Evolutionary conservation across 2,113 vertebrate genomes (phyloP), one percentile per base, ranked within the genome.

Genomic region (Xiphias gladius): DNA sequence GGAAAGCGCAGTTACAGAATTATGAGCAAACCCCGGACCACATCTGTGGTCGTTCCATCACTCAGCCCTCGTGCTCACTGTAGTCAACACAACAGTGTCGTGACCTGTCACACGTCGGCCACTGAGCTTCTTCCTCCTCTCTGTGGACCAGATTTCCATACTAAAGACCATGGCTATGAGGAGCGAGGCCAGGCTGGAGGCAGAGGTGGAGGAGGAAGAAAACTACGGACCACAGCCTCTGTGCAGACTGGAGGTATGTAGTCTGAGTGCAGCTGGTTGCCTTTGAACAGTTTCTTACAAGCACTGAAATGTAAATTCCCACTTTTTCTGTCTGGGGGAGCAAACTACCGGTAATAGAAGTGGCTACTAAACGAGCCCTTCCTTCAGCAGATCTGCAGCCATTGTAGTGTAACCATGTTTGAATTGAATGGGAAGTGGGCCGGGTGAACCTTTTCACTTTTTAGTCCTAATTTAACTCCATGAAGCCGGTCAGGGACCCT

Each of bases 211-310:
- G 76, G 98, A 98, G 48, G 98, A 99, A 12, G 98, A 99, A 78
- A 97, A 84, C 91, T 97, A 96, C 81, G 98, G 98, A 0, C 98
- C 98, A 0, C 98, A 99, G 86, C 97, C 96, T 16, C 85, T 99
- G 52, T 92, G 93, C 54, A 94, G 97, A 76, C 72, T 99, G 54
- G 98, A 99, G 96, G 98, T 99, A 65, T 8, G 58, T 71, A 16
- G 48, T 55, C 20, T 14, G 6, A 6, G 7, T 39, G 16, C 17
- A 30, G 2, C 14, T 22, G 37, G 20, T 61, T 37, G 10, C 30
- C 20, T 1, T 19, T 22, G 8, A 7, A 17, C 54, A 55, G 9
- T 24, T 55, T n/a, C 52, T 55, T n/a, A 10, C n/a, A 55, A 13
- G 20, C 20, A 7, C 26, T 46, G 26, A 54, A 14, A 4, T 28